A percentile compares a stretch with the other conserved stretches of the same genome.
phyloP scores from a whole-genome alignment of 1,140 invertebrate species.

The Triops longicaudatus region DNA sequence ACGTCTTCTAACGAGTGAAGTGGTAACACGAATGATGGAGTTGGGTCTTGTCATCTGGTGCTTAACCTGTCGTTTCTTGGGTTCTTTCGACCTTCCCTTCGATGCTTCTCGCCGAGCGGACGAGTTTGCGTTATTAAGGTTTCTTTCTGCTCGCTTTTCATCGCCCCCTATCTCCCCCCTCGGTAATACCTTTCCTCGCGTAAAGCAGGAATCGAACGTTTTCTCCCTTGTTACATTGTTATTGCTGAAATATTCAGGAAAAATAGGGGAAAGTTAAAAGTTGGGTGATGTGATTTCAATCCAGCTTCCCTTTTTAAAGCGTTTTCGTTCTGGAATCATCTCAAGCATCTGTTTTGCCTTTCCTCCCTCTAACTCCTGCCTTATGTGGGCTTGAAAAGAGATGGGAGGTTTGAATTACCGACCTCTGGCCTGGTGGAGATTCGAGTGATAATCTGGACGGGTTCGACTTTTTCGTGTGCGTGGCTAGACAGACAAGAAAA shows the following conservation, averaged over 20 bases:
- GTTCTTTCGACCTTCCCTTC: neutral
- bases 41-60: constrained; percentile 10
- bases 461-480: neutral
- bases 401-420: neutral
- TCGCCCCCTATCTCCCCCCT: neutral
- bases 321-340: neutral
- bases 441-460: neutral
- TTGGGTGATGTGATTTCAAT: neutral
- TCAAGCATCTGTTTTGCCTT: neutral
- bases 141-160: neutral
- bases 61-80: neutral
- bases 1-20: neutral
- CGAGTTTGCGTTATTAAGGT: constrained; percentile 4
- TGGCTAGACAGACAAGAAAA: constrained; percentile 4
- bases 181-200: neutral
- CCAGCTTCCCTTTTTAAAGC: neutral
- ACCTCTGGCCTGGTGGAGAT: neutral
- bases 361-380: too few species aligned
- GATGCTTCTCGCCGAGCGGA: neutral
- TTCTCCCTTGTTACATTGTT: neutral
- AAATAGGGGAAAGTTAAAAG: neutral
- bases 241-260: neutral
- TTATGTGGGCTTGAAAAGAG: neutral
- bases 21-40: constrained; percentile 6
- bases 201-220: neutral